These are phyloP conservation scores for Pandemis heparana DNA, from an alignment of 2,888 invertebrate genomes.

Conservation along the genomic window DNA sequence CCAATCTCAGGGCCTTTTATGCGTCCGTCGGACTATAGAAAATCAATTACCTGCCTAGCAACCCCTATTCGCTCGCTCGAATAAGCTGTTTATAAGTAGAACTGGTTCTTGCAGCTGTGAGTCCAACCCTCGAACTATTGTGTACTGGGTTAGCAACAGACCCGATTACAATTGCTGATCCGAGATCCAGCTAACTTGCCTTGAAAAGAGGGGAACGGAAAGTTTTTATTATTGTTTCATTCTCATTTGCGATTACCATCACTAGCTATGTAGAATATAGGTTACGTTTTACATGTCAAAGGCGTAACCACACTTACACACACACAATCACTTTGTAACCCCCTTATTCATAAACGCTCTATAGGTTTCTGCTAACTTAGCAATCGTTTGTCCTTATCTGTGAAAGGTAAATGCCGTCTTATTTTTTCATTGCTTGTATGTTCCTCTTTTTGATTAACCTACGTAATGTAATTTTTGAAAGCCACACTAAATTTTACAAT, in stretches of 20 bases:
- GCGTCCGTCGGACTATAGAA: slow-evolving; percentile 9
- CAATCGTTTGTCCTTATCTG: no score
- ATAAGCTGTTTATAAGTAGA: slow-evolving; percentile 5
- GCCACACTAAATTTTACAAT: no score
- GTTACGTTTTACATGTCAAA: not conserved
- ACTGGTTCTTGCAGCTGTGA: slow-evolving; percentile 37
- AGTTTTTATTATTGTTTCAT: slow-evolving; percentile 22
- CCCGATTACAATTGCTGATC: slow-evolving; percentile 25
- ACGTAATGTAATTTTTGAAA: no score
- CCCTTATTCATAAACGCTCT: no score
- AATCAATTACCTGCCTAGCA: slow-evolving; percentile 29
- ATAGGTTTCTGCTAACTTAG: no score
- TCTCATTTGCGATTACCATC: not conserved
- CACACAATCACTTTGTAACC: no score
- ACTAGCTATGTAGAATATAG: not conserved
- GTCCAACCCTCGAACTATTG: slow-evolving; percentile 28
- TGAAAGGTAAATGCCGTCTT: no score
- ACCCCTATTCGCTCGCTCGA: slow-evolving; percentile 8
- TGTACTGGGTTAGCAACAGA: slow-evolving; percentile 33
- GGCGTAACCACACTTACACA: not conserved
- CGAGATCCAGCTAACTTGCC: slow-evolving; percentile 17
- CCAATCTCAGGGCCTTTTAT: slow-evolving; percentile 15
- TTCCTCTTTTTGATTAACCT: no score
- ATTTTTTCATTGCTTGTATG: no score
- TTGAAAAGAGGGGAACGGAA: not conserved